Evolutionary conservation across 2,797 vertebrate species (phyloP).

Genomic region (Anomalospiza imberbis): DNA sequence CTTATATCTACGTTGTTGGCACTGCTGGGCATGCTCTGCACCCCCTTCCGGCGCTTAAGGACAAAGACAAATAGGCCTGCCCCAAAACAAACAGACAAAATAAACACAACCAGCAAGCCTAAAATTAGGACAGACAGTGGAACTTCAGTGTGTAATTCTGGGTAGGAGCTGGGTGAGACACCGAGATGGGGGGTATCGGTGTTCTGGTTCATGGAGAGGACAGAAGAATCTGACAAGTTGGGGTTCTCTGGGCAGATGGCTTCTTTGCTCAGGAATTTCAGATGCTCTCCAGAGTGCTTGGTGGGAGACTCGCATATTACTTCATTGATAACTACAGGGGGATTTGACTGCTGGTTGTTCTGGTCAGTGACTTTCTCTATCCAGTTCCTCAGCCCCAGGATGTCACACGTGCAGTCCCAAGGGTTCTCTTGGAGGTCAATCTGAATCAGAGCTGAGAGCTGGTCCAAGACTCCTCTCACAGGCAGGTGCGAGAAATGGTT

Average conservation of each 20-base stretch:
- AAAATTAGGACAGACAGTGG: constrained; percentile 95
- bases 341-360: constrained; percentile 77
- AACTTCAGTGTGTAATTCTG: constrained; percentile 89
- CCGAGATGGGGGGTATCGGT: constrained; percentile 74
- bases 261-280: constrained; percentile 91
- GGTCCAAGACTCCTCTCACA: constrained; percentile 90
- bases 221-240: constrained; percentile 78
- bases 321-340: constrained; percentile 92
- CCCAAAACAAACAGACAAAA: constrained; percentile 94
- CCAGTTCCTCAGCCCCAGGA: constrained; percentile 95
- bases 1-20: constrained; percentile 90
- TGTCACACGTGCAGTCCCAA: constrained; percentile 96
- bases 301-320: constrained; percentile 94
- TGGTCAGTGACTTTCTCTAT: constrained; percentile 82
- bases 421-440: constrained; percentile 98
- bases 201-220: constrained; percentile 79
- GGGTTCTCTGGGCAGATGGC: constrained; percentile 91
- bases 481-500: constrained; percentile 95
- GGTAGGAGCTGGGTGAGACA: constrained; percentile 80
- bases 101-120: constrained; percentile 95
- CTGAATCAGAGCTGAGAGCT: constrained; percentile 94
- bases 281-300: constrained; percentile 88
- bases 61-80: constrained; percentile 97
- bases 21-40: constrained; percentile 81
- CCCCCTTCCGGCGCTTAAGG: constrained; percentile 91